Percentiles rank a stretch among this genome's conserved stretches.
These are phyloP conservation scores for Notarius lentiginosus DNA, from an alignment of 2,113 vertebrate genomes.

Conservation along the genomic window DNA sequence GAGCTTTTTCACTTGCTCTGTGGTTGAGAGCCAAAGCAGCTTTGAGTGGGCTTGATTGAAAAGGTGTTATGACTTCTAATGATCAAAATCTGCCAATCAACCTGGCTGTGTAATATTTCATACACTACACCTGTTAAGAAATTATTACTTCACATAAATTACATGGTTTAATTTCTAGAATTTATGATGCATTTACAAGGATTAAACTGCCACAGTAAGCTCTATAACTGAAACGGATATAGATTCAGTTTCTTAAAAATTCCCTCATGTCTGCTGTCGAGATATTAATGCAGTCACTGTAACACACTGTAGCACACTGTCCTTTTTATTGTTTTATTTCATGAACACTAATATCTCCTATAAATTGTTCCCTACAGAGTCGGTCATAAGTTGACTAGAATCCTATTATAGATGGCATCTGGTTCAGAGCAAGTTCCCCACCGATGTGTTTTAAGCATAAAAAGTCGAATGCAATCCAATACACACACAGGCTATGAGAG, in stretches of 20 bases:
- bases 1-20: conserved; percentile 5
- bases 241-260: not conserved
- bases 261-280: not conserved
- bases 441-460: not conserved
- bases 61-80: conserved; percentile 42
- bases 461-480: not conserved
- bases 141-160: not conserved
- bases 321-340: conserved; percentile 10
- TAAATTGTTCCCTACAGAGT: not conserved
- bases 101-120: not conserved
- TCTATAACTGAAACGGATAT: not conserved
- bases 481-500: not conserved
- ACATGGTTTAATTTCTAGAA: not conserved
- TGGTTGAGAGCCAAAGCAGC: conserved; percentile 27
- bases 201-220: not conserved
- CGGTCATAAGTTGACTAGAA: not conserved
- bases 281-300: not conserved
- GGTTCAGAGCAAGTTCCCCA: not conserved
- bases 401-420: not conserved
- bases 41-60: conserved; percentile 33
- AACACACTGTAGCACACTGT: not conserved
- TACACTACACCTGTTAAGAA: not conserved
- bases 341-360: not conserved
- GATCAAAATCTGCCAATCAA: conserved; percentile 37
- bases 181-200: not conserved